Conservation (phyloP, 2,888 invertebrate genomes). For the Mythimna lalbum region DNA sequence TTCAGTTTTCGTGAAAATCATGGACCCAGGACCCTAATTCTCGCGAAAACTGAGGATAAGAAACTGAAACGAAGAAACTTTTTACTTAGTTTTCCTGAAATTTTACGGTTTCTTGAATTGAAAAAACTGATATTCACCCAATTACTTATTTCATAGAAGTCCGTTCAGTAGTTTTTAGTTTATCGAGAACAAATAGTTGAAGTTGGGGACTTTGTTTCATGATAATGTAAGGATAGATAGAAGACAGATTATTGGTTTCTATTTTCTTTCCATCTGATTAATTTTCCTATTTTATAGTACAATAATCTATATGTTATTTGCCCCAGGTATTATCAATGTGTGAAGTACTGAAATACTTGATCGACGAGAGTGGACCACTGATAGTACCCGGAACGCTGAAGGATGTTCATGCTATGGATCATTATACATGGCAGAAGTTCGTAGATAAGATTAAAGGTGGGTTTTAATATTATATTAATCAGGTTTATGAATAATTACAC, state of each 20-base stretch:
- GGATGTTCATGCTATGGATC: constrained; percentile 93
- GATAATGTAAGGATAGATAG: no score
- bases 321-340: constrained; percentile 96
- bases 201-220: no score
- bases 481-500: not conserved
- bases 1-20: no score
- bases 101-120: no score
- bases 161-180: no score
- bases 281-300: not conserved
- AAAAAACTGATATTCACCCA: no score
- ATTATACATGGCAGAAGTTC: constrained; percentile 97
- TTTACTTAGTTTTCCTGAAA: no score
- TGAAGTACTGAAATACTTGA: constrained; percentile 96
- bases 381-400: constrained; percentile 93
- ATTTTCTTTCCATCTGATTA: not conserved
- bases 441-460: constrained; percentile 95
- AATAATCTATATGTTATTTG: not conserved
- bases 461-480: not conserved
- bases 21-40: no score
- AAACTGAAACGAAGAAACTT: no score
- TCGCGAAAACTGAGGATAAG: no score
- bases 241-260: not conserved
- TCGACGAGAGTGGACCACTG: constrained; percentile 94
- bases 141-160: no score
- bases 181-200: no score